Percentiles rank a stretch among this genome's conserved stretches.
phyloP scores from a whole-genome alignment of 2,888 invertebrate genomes.

The Metalampra italica region DNA sequence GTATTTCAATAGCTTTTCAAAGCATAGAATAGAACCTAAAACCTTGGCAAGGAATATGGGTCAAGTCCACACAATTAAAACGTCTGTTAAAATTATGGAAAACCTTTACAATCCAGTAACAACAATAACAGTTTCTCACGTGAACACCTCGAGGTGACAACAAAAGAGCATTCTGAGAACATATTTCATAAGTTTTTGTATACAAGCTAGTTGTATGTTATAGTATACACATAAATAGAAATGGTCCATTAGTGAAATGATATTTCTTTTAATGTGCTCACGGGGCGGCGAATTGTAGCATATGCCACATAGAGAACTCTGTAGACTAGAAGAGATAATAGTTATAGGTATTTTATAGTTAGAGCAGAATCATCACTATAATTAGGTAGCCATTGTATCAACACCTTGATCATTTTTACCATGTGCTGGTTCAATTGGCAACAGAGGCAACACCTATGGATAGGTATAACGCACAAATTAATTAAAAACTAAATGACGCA shows the following conservation, averaged over 20 bases:
- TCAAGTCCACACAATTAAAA: no score
- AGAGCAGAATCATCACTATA: no score
- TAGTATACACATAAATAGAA: constrained; percentile 32
- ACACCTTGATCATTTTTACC: no score
- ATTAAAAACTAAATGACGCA: no score
- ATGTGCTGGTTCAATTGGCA: no score
- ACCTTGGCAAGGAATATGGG: no score
- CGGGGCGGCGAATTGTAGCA: constrained; percentile 46
- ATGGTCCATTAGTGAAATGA: constrained; percentile 67
- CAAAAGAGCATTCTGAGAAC: constrained; percentile 31
- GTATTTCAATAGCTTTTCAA: not conserved
- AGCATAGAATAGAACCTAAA: not conserved
- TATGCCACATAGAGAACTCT: constrained; percentile 15
- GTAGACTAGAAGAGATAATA: constrained; percentile 22
- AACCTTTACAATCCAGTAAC: no score
- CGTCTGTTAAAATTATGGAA: no score
- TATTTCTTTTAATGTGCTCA: constrained; percentile 64
- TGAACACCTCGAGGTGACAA: constrained; percentile 34
- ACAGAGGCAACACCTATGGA: no score
- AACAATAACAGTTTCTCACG: constrained; percentile 13
- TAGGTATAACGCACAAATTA: no score
- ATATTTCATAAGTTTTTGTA: constrained; percentile 31
- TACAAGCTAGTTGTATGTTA: constrained; percentile 17
- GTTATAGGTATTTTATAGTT: no score
- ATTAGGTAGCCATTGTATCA: no score